Evolutionary conservation across 2,888 invertebrate genomes (phyloP).

Genomic region (Macrosoma leucophasiata): DNA sequence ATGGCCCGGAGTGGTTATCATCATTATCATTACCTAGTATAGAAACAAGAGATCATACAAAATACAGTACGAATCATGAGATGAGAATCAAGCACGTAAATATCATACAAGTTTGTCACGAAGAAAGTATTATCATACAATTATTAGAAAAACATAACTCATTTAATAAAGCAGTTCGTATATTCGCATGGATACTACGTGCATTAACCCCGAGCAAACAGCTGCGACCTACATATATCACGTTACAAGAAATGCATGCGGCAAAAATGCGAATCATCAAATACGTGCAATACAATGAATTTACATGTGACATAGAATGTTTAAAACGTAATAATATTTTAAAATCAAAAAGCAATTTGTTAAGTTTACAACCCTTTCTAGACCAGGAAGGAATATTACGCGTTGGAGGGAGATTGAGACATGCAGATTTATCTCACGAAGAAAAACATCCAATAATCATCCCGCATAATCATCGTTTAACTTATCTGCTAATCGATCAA

Average conservation of each 20-base stretch:
- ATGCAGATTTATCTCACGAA: conserved; percentile 2
- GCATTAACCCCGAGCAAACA: too few relatives aligned
- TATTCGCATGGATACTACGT: too few relatives aligned
- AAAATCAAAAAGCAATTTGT: conserved; percentile 7
- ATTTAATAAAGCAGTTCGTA: too few relatives aligned
- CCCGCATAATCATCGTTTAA: conserved; percentile 11
- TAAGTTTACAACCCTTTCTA: conserved; percentile 8
- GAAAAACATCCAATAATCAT: conserved; percentile 12
- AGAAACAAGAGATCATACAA: too few relatives aligned
- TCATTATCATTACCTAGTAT: too few relatives aligned
- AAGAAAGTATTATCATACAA: too few relatives aligned
- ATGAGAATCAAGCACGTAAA: too few relatives aligned
- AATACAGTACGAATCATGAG: too few relatives aligned
- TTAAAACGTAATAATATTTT: background rate
- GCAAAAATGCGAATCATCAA: background rate
- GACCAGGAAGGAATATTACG: conserved; percentile 8
- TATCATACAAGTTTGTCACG: too few relatives aligned
- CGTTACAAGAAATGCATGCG: background rate
- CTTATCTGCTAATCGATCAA: conserved; percentile 17
- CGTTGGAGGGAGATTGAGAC: conserved; percentile 11
- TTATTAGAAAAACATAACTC: too few relatives aligned
- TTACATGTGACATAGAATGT: background rate
- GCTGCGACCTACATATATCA: too few relatives aligned
- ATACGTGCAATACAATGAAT: background rate
- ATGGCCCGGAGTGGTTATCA: conserved; percentile 15